Percentiles rank a stretch among this genome's conserved stretches.
Evolutionary conservation across 2,113 vertebrate genomes (phyloP).

Genomic region (Phrynocephalus versicolor): DNA sequence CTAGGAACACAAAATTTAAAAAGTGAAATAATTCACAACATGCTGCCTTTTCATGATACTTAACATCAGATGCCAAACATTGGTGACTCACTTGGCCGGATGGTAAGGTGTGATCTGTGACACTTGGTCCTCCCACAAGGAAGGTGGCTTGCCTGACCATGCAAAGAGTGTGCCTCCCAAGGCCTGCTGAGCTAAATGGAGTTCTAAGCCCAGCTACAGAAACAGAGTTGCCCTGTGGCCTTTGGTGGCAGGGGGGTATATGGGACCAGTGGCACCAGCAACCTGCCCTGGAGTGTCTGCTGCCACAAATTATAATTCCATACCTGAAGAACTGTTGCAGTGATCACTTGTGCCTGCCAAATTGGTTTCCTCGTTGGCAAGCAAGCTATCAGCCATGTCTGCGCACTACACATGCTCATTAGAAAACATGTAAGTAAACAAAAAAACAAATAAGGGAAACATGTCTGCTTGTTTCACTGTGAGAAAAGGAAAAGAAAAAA

Average conservation of each 20-base stretch:
- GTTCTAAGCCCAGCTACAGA: neutral
- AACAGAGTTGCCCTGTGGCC: neutral
- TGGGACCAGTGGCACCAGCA: neutral
- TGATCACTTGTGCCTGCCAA: conserved; percentile 15
- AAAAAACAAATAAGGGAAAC: conserved; percentile 15
- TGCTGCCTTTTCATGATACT: too few species aligned
- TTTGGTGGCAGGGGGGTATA: neutral
- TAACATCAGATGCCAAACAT: too few species aligned
- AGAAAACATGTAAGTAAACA: conserved; percentile 19
- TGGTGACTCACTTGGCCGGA: neutral
- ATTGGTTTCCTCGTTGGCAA: conserved; percentile 16
- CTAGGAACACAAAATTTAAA: neutral
- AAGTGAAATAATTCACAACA: neutral
- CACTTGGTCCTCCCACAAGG: neutral
- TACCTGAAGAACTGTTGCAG: conserved; percentile 16
- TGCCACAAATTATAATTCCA: neutral
- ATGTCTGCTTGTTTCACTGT: conserved; percentile 9
- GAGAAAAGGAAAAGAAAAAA: neutral
- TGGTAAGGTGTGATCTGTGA: neutral
- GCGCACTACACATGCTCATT: conserved; percentile 22
- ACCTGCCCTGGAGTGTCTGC: neutral
- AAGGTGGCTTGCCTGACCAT: neutral
- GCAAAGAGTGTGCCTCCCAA: neutral
- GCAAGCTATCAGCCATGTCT: conserved; percentile 10
- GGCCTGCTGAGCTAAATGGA: neutral